Conservation (phyloP, 2,113 vertebrate genomes). For the Sander lucioperca region DNA sequence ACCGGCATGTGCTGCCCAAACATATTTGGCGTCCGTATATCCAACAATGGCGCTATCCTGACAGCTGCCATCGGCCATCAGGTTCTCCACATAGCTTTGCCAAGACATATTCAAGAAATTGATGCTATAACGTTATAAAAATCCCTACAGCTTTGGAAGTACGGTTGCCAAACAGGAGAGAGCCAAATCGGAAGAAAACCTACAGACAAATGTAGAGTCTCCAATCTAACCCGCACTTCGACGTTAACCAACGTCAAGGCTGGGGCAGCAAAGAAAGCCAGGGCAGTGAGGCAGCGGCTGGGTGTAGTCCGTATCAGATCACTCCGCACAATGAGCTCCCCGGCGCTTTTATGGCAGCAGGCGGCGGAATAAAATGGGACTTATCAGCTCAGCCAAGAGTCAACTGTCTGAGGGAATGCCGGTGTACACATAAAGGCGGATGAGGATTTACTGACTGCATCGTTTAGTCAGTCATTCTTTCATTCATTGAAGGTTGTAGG, state of each 20-base stretch:
- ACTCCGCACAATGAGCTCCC: conserved; percentile 80
- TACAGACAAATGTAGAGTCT: conserved; percentile 47
- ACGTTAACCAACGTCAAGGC: conserved; percentile 76
- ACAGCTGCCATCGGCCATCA: conserved; percentile 95
- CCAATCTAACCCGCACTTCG: conserved; percentile 68
- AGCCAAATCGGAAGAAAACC: conserved; percentile 20
- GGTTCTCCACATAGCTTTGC: conserved; percentile 95
- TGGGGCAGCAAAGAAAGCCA: conserved; percentile 82
- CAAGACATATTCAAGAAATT: conserved; percentile 89
- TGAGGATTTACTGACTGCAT: not conserved
- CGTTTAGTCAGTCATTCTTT: conserved; percentile 7
- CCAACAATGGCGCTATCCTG: conserved; percentile 97
- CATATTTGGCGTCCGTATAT: conserved; percentile 93
- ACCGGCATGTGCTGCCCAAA: conserved; percentile 90
- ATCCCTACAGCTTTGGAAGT: conserved; percentile 39
- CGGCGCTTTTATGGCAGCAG: conserved; percentile 64
- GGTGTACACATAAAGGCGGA: not conserved
- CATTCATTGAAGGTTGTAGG: conserved; percentile 1
- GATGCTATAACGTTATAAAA: conserved; percentile 47
- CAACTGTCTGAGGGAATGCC: conserved; percentile 48
- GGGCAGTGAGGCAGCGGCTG: conserved; percentile 78
- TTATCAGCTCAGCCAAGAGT: conserved; percentile 51
- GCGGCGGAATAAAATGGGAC: conserved; percentile 69
- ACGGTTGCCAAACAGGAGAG: conserved; percentile 10
- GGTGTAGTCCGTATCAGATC: conserved; percentile 85